phyloP scores from a whole-genome alignment of 1,140 invertebrate species.

The Drosophila asahinai region DNA sequence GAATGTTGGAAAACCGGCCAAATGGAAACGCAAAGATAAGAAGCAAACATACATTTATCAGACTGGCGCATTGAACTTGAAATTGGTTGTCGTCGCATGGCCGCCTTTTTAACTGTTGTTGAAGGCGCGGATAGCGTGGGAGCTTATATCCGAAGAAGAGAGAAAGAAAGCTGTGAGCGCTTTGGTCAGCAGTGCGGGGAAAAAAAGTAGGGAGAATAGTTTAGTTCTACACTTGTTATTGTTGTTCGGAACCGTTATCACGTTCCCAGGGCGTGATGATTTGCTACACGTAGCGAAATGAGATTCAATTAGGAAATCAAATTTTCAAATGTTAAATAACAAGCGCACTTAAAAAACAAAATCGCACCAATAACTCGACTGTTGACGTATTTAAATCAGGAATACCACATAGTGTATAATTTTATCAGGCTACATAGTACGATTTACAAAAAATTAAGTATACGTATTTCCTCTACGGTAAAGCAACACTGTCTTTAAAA shows the following conservation, averaged over 20 bases:
- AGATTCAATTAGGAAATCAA: background rate
- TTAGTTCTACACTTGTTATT: conserved; percentile 26
- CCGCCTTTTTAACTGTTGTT: background rate
- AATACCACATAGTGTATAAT: too few species aligned
- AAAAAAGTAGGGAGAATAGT: background rate
- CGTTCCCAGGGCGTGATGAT: conserved; percentile 63
- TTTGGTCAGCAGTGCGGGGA: background rate
- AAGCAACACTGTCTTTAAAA: too few species aligned
- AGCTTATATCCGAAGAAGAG: conserved; percentile 18
- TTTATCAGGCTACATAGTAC: too few species aligned
- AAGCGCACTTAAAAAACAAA: too few species aligned
- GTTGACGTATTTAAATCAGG: too few species aligned
- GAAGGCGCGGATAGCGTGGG: background rate
- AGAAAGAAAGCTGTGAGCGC: background rate
- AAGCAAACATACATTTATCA: conserved; percentile 10
- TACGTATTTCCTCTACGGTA: too few species aligned
- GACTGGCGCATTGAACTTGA: conserved; percentile 46
- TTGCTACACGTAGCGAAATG: conserved; percentile 9
- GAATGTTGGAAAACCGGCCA: conserved; percentile 42
- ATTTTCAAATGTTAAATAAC: too few species aligned
- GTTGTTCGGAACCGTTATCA: conserved; percentile 47
- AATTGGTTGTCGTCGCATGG: conserved; percentile 18
- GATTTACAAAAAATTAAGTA: too few species aligned
- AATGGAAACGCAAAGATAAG: conserved; percentile 4
- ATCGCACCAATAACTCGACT: too few species aligned